phyloP scores from a whole-genome alignment of 2,113 vertebrate species.

The Cheirogaleus medius region DNA sequence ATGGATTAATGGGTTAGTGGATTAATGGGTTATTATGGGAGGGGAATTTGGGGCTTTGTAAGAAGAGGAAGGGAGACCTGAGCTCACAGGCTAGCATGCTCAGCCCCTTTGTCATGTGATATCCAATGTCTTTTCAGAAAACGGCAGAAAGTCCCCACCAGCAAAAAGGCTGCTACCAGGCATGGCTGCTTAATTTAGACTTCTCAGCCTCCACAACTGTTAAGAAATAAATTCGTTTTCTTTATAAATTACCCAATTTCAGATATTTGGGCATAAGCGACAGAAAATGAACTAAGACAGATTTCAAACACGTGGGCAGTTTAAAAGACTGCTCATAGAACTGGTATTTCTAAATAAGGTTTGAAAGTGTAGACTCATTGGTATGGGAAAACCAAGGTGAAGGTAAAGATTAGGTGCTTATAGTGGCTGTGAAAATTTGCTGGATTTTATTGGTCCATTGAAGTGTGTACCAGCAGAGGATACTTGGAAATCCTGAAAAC shows the following conservation, averaged over 20 bases:
- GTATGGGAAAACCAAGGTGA: background rate
- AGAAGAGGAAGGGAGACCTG: background rate
- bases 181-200: background rate
- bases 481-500: background rate
- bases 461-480: background rate
- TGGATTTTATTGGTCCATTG: background rate
- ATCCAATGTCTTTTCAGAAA: background rate
- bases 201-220: background rate
- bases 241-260: background rate
- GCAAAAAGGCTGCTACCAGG: background rate
- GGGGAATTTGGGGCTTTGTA: background rate
- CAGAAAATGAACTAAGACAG: background rate
- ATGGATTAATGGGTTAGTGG: background rate
- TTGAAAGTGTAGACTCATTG: background rate
- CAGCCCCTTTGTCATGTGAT: background rate
- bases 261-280: background rate
- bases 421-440: background rate
- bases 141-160: background rate
- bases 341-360: background rate
- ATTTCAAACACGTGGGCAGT: background rate
- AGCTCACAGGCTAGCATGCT: background rate
- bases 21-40: background rate
- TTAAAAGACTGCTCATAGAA: background rate
- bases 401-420: background rate
- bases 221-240: background rate